These are phyloP conservation scores for Proteles cristata DNA, from an alignment of 2,113 vertebrate genomes.

Conservation along the genomic window DNA sequence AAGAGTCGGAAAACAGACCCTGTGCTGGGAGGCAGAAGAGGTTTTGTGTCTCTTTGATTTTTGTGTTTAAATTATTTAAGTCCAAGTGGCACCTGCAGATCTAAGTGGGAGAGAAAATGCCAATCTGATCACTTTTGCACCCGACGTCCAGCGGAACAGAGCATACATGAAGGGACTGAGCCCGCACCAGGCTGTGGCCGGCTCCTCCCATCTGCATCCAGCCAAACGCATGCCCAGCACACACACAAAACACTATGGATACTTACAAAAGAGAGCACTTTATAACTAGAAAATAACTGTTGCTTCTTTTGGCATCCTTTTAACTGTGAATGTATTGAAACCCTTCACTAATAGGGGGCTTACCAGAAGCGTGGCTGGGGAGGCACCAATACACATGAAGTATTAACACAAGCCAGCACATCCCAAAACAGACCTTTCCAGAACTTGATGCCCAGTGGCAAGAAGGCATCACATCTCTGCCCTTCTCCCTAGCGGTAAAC, in stretches of 20 bases:
- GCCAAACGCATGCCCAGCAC: neutral
- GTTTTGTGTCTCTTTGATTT: neutral
- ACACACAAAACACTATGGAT: neutral
- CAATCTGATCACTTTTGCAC: neutral
- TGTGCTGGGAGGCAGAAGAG: neutral
- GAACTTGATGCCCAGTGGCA: neutral
- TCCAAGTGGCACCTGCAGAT: neutral
- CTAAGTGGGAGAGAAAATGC: neutral
- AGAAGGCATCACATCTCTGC: neutral
- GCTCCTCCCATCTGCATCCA: neutral
- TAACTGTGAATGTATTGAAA: neutral
- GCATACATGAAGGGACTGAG: neutral
- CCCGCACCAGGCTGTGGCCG: neutral
- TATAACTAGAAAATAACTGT: constrained; percentile 39
- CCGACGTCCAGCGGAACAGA: neutral
- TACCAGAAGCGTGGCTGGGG: neutral
- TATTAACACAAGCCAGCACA: neutral
- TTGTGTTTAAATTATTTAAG: neutral
- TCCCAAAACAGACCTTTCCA: neutral
- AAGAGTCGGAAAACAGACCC: neutral
- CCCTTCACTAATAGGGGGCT: neutral
- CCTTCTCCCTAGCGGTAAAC: neutral
- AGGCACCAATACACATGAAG: neutral
- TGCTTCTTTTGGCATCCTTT: neutral
- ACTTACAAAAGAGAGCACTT: constrained; percentile 37